Evolutionary conservation across 2,797 vertebrate species (phyloP), one percentile per base, ranked within the genome.

Genomic region (Remorina albescens): DNA sequence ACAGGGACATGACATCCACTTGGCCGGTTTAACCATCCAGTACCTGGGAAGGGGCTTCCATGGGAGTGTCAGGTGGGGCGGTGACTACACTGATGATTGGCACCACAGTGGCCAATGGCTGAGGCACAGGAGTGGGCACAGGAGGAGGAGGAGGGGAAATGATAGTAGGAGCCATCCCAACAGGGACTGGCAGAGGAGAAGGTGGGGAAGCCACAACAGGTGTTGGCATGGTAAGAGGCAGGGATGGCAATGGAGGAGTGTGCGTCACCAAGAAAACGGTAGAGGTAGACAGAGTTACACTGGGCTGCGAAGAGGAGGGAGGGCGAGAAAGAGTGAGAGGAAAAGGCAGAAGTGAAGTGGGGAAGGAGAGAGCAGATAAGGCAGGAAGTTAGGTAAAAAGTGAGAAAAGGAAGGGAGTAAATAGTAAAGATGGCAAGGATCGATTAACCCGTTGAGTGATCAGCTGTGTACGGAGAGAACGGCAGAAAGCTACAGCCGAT

Each of bases 11-110:
- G 44, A 72, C 61, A 59, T 72, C 64, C 57, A 57, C 42, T 72
- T 71, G 59, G 56, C 60, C 59, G 72, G 15, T 66, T 68, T 30
- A 56, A 81, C 47, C 60, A 74, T 78, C 56, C 82, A 85, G 88
- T 99, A 99, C 97, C 97, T 99, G 95, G 87, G 96, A 94, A 55
- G 91, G 89, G 94, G 91, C 82, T 91, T 98, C 96, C 95, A 94
- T 92, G 85, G 94, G 92, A 87, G 94, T 94, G 90, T 95, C 94
- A 32, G 94, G 91, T 18, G 91, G 92, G 86, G 95, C 94, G 91
- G 95, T 94, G 93, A 95, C 96, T 96, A 95, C 96, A 94, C 92
- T 95, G 94, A 94, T 94, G 91, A 96, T 94, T 85, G 97, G 96
- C 94, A 97, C 91, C 92, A 95, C 92, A 83, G 95, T 94, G 89